Evolutionary conservation across 1,140 invertebrate genomes (phyloP).

Genomic region (Chlorops oryzae): DNA sequence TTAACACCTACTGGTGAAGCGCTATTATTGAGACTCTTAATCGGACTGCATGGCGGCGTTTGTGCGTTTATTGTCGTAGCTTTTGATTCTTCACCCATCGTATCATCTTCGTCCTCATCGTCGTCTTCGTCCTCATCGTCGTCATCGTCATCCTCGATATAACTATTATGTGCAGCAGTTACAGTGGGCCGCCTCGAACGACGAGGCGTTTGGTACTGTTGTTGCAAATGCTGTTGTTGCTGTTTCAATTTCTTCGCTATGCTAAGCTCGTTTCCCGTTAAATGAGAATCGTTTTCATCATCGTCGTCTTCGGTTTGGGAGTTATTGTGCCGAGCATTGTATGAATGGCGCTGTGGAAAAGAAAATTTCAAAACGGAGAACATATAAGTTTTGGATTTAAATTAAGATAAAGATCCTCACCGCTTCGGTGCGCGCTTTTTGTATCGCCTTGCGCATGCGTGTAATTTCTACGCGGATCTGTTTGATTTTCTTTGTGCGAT

Average conservation of each 20-base stretch:
- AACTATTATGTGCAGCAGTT: no score
- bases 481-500: slow-evolving; percentile 52
- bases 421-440: slow-evolving; percentile 33
- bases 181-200: no score
- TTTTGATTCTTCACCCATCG: slow-evolving; percentile 45
- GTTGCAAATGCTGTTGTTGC: no score
- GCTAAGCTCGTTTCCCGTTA: neutral
- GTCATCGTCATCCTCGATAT: slow-evolving; percentile 13
- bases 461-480: slow-evolving; percentile 51
- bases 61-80: slow-evolving; percentile 29
- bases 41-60: slow-evolving; percentile 44
- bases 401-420: no score
- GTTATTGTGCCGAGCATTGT: slow-evolving; percentile 1
- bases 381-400: no score
- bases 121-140: slow-evolving; percentile 7
- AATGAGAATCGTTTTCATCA: neutral
- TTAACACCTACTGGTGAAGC: slow-evolving; percentile 62
- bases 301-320: slow-evolving; percentile 16
- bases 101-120: slow-evolving; percentile 38
- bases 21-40: slow-evolving; percentile 44
- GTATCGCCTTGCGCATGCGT: slow-evolving; percentile 41
- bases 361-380: no score
- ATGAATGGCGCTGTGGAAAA: slow-evolving; percentile 10
- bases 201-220: no score
- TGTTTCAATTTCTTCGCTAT: no score